Conservation (phyloP, 37 sponge, comb jelly and placozoan species). For the Ianthella basta region DNA sequence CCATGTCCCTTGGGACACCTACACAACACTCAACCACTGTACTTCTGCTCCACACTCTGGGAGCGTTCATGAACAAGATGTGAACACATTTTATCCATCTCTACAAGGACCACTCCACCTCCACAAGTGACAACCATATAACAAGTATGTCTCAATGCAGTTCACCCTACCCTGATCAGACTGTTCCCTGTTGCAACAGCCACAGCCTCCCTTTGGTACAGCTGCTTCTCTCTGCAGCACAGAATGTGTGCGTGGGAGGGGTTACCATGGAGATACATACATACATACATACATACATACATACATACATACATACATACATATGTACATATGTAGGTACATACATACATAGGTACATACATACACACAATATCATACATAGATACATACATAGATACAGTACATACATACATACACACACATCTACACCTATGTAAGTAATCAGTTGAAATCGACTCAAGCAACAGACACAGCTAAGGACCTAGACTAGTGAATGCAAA, state of each 20-base stretch:
- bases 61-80: too few relatives aligned
- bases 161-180: not conserved
- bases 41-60: too few relatives aligned
- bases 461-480: too few relatives aligned
- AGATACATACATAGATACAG: not conserved
- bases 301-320: slow-evolving; percentile 15
- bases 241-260: not conserved
- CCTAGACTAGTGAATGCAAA: too few relatives aligned
- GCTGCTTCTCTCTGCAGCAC: slow-evolving; percentile 16
- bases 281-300: slow-evolving; percentile 5
- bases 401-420: slow-evolving; percentile 17
- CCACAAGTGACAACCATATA: slow-evolving; percentile 1
- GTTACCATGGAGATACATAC: not conserved
- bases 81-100: too few relatives aligned
- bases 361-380: slow-evolving; percentile 8
- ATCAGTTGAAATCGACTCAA: too few relatives aligned
- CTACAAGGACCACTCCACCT: not conserved
- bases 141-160: not conserved
- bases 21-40: too few relatives aligned
- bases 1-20: too few relatives aligned
- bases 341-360: slow-evolving; percentile 7
- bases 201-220: slow-evolving; percentile 6
- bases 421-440: slow-evolving; percentile 8
- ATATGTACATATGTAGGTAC: not conserved
- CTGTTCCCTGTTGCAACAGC: slow-evolving; percentile 15